phyloP scores from a whole-genome alignment of 2,888 invertebrate genomes.

The Fragum fragum region DNA sequence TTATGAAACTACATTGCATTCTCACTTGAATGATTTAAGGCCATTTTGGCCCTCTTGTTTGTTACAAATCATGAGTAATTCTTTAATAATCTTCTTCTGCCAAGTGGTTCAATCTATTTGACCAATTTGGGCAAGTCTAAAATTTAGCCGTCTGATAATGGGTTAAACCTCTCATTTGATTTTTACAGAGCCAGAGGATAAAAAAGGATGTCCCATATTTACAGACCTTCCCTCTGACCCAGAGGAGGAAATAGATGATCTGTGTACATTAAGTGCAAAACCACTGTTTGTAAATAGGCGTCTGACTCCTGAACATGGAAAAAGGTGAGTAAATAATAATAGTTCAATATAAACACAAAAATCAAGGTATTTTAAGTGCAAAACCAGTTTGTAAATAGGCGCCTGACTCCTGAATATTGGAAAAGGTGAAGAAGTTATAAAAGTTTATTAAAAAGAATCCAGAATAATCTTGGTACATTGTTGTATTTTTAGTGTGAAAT shows the following conservation, averaged over 20 bases:
- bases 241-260: conserved; percentile 67
- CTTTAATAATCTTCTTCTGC: too few species aligned
- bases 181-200: conserved; percentile 47
- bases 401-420: conserved; percentile 54
- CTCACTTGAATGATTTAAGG: too few species aligned
- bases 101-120: too few species aligned
- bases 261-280: conserved; percentile 58
- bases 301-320: conserved; percentile 55
- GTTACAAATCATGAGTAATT: too few species aligned
- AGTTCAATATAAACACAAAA: too few species aligned
- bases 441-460: too few species aligned
- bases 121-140: too few species aligned
- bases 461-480: too few species aligned
- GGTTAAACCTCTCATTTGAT: neutral
- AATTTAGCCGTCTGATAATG: neutral
- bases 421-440: conserved; percentile 53
- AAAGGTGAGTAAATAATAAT: conserved; percentile 50
- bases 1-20: too few species aligned
- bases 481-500: conserved; percentile 52
- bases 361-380: conserved; percentile 41
- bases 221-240: conserved; percentile 75
- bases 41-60: too few species aligned
- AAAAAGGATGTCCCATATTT: conserved; percentile 70
- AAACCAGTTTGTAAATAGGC: conserved; percentile 65
- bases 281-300: conserved; percentile 65